Evolutionary conservation across 2,888 invertebrate species (phyloP), one percentile per base, ranked within the genome.

Genomic region (Danaus chrysippus): DNA sequence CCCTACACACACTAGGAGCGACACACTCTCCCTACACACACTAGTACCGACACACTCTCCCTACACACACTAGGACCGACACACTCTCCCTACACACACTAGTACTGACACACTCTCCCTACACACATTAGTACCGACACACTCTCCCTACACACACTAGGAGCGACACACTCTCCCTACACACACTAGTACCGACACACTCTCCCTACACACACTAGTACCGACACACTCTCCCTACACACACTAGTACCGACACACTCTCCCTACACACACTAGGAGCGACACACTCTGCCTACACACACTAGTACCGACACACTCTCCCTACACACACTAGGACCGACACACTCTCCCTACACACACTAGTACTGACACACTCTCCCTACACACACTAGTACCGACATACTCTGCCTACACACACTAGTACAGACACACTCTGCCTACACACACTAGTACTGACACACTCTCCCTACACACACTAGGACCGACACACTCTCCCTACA

Each of bases 401-500:
- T 17, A 49, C 49, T n/a, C 43, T 43, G 1, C 43, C n/a, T 1
- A n/a, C 11, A 10, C 43, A 10, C 9, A 17, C 3, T 15, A 9
- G 8, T 34, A 10, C 13, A 68, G 56, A 63, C 65, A 10, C 65
- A 70, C 34, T n/a, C 54, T 10, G 62, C 42, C 54, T 58, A 58
- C 54, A 56, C 15, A 0, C 13, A 10, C 1, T 10, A 66, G 70
- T 19, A 23, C 67, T 67, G 56, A 63, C 65, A 10, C 65, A 70
- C 34, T n/a, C 54, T 10, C 62, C 42, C 54, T 58, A 58, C 54
- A 56, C 44, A 23, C 3, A 23, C 49, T 49, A 49, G 15, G 10
- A 49, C 49, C 13, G 98, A 68, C 97, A 97, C 77, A 97, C 98
- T 56, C 94, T 96, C 77, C 97, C 97, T 88, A 96, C 89, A 96